A percentile compares a stretch with the other conserved stretches of the same genome.
Conservation (phyloP, 2,113 vertebrate species). For the Nothobranchius furzeri region DNA sequence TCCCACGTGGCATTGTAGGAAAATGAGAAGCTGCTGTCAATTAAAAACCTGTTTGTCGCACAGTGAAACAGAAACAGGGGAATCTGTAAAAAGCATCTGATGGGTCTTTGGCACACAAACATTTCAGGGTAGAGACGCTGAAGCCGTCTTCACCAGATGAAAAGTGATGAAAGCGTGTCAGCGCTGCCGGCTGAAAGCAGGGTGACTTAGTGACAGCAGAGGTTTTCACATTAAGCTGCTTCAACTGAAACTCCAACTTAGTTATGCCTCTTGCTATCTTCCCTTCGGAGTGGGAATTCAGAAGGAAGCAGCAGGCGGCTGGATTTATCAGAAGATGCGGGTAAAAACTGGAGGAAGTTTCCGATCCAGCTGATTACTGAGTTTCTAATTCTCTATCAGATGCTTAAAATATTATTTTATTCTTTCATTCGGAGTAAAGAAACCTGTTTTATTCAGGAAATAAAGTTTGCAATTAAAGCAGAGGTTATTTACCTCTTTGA, state of each 20-base stretch:
- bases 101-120: conserved; percentile 55
- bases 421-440: too few relatives aligned
- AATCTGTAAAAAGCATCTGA: conserved; percentile 49
- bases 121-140: conserved; percentile 30
- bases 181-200: conserved; percentile 18
- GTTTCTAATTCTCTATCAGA: not conserved
- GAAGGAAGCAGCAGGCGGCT: conserved; percentile 1
- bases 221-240: conserved; percentile 21
- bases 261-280: conserved; percentile 14
- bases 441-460: too few relatives aligned
- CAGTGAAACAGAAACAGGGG: conserved; percentile 6
- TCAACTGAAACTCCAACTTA: conserved; percentile 5
- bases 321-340: conserved; percentile 1
- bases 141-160: conserved; percentile 32
- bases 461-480: too few relatives aligned
- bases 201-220: conserved; percentile 17
- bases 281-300: not conserved
- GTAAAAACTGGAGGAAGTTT: not conserved
- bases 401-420: too few relatives aligned
- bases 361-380: not conserved
- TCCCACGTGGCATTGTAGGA: conserved; percentile 31
- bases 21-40: conserved; percentile 43
- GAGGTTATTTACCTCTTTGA: too few relatives aligned
- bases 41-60: conserved; percentile 32
- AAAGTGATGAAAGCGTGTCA: conserved; percentile 40